Base-by-base conservation (phyloP, 1,140 invertebrate genomes). In the Aphelinus certus region DNA sequence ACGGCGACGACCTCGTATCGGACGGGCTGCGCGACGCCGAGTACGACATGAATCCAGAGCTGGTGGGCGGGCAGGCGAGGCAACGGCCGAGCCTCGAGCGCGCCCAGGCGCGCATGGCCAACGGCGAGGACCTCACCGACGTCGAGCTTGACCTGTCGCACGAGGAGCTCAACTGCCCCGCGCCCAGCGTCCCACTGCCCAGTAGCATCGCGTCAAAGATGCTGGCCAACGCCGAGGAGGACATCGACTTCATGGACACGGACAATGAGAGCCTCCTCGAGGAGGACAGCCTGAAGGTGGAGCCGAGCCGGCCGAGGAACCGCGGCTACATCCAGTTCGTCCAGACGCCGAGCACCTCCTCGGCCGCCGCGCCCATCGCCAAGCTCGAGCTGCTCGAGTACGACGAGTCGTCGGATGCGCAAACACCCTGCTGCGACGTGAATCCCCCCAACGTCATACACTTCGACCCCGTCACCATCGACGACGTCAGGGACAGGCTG, bases 181-280 rank as follows among this genome's bases (percentile, higher is more conserved):
- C 45, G 42, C 2, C 63, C 55, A 76, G 65, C 43, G 7, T 3
- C 0, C 71, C 47, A 7, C 26, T 48, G 57, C 65, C 26, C 7
- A 64, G 47, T 10, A 88, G 66, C 78, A 80, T 64, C 82, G 65
- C 85, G 1, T 88, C 86, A 0, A 84, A 86, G 60, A 70, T 88
- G 2, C 76, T 88, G n/a, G 82, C 79, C 1, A 87, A 88, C 49
- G 86, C 84, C 3, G 84, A 89, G 53, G 84, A 89, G 53, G 87
- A 88, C 76, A 92, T 95, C 66, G 93, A 94, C 80, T 95, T 92
- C 76, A 93, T 94, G 92, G 94, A 95, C 78, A 93, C 92, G 0
- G 92, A 92, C 2, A 92, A 91, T 0, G 92, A 92, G 83, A 86
- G 89, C 51, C n/a, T 73, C 1, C 55, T 88, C 1, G 85, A 91